Evolutionary conservation across 1,140 invertebrate genomes (phyloP).

Genomic region (Atta texana): DNA sequence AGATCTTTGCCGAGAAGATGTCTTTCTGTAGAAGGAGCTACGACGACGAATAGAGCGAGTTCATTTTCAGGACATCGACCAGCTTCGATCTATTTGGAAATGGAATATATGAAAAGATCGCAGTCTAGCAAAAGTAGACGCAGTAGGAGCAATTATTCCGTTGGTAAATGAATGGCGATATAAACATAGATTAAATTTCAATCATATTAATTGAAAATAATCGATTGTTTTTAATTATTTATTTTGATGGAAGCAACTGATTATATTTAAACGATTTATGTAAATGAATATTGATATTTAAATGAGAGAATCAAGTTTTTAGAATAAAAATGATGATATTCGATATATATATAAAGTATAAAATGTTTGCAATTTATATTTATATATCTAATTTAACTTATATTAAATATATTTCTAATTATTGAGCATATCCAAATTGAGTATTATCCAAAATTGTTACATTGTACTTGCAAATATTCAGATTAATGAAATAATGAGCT

Average conservation of each 20-base stretch:
- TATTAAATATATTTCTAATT: background rate
- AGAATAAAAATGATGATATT: background rate
- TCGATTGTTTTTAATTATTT: background rate
- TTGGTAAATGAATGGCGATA: conserved; percentile 69
- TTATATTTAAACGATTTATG: background rate
- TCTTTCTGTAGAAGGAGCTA: conserved; percentile 76
- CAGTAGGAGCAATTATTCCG: conserved; percentile 76
- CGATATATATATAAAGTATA: background rate
- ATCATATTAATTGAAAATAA: background rate
- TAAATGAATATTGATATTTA: background rate
- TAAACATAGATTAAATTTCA: background rate
- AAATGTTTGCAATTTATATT: background rate
- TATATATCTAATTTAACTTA: background rate
- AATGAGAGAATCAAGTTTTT: background rate
- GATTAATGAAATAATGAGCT: background rate
- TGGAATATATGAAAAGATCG: conserved; percentile 74
- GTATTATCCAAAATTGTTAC: background rate
- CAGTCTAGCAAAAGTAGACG: conserved; percentile 67
- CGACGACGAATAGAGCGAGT: conserved; percentile 71
- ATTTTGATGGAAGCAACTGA: background rate
- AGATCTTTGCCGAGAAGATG: conserved; percentile 78
- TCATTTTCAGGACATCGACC: conserved; percentile 58
- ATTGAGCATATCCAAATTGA: background rate
- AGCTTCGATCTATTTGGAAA: conserved; percentile 76
- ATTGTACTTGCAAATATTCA: background rate